Evolutionary conservation across 1,140 invertebrate species (phyloP).

Genomic region (Ceratitis capitata): DNA sequence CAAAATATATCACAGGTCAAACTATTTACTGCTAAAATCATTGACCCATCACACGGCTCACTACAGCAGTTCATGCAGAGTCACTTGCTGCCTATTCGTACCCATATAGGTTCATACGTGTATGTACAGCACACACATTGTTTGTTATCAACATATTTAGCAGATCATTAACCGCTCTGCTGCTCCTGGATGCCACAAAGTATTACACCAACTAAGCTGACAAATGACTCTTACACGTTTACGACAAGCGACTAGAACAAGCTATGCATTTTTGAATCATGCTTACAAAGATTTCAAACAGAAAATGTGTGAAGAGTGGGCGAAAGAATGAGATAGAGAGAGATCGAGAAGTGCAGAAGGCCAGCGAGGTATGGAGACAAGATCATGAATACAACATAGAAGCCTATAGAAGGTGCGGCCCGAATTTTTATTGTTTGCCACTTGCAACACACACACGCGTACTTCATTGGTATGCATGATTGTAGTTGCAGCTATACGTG

Average conservation of each 20-base stretch:
- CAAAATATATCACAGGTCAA: background rate
- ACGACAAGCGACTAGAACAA: background rate
- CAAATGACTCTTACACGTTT: conserved; percentile 18
- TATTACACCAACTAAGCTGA: conserved; percentile 14
- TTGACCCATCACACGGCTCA: background rate
- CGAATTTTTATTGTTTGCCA: conserved; percentile 14
- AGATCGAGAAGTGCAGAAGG: too few species aligned
- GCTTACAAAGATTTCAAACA: background rate
- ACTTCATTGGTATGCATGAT: background rate
- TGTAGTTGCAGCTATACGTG: too few species aligned
- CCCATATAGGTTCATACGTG: background rate
- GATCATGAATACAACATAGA: background rate
- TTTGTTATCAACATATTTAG: conserved; percentile 30
- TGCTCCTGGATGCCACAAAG: conserved; percentile 24
- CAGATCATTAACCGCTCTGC: conserved; percentile 34
- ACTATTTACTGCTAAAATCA: background rate
- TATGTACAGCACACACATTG: background rate
- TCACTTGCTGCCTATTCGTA: background rate
- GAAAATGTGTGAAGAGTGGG: background rate
- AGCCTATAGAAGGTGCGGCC: conserved; percentile 26
- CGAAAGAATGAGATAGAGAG: background rate
- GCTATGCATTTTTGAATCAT: background rate
- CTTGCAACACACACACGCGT: background rate
- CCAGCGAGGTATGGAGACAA: background rate
- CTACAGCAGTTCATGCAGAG: background rate